These are phyloP conservation scores for Dynastes maya DNA, from an alignment of 2,888 invertebrate genomes.

Conservation along the genomic window DNA sequence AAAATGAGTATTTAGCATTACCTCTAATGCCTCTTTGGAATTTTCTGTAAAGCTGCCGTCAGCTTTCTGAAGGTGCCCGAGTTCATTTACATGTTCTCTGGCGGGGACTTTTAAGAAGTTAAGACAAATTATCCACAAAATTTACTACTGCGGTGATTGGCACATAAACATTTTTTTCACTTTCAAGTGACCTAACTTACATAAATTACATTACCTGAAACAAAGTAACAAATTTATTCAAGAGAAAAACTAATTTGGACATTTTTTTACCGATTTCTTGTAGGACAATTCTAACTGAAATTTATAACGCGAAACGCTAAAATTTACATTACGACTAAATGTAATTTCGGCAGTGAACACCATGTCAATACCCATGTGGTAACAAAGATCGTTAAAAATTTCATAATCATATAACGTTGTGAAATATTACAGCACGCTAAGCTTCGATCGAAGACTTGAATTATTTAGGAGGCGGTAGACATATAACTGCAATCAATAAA, in stretches of 20 bases:
- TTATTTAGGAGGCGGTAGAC: constrained; percentile 6
- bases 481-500: constrained; percentile 4
- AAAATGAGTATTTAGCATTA: too few relatives aligned
- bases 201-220: not conserved
- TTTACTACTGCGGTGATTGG: too few relatives aligned
- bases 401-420: not conserved
- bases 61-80: too few relatives aligned
- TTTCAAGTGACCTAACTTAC: too few relatives aligned
- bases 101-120: too few relatives aligned
- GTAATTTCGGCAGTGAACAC: not conserved
- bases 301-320: not conserved
- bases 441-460: constrained; percentile 10
- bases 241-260: not conserved
- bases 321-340: not conserved
- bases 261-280: not conserved
- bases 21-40: too few relatives aligned
- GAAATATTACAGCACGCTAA: not conserved
- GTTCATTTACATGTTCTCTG: too few relatives aligned
- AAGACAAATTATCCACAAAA: too few relatives aligned
- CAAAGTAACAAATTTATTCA: not conserved
- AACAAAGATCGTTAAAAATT: not conserved
- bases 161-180: too few relatives aligned
- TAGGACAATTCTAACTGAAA: not conserved
- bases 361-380: not conserved
- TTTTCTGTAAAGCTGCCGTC: too few relatives aligned